Conservation (phyloP, 2,113 vertebrate species). For the Callopanchax toddi region DNA sequence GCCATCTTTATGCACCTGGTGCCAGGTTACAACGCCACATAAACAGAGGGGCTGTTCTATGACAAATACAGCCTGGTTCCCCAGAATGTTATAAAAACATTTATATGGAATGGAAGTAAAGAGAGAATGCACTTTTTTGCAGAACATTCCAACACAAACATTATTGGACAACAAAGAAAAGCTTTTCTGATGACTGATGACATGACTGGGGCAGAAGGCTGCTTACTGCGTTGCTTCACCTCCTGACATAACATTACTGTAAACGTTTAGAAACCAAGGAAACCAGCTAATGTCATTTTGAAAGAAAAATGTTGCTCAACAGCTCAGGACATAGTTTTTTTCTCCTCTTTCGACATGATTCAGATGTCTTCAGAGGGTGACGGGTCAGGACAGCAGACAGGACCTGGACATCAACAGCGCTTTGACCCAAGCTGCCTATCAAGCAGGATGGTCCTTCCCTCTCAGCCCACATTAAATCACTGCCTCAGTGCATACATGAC, state of each 20-base stretch:
- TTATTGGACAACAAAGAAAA: no score
- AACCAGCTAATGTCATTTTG: background rate
- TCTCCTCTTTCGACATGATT: background rate
- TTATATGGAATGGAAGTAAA: no score
- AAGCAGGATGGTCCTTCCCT: no score
- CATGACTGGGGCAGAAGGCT: background rate
- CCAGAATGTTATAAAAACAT: no score
- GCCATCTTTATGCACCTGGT: constrained; percentile 49
- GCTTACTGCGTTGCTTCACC: background rate
- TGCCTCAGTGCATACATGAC: no score
- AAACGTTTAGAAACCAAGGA: background rate
- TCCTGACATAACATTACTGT: background rate
- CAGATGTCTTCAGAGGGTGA: background rate
- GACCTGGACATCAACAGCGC: background rate
- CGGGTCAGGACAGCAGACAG: background rate
- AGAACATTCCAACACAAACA: background rate
- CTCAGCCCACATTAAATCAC: no score
- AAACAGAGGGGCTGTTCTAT: constrained; percentile 46
- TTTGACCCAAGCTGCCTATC: no score
- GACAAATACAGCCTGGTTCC: constrained; percentile 22
- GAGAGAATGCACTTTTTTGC: background rate
- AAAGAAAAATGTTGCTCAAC: background rate
- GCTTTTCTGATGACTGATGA: no score
- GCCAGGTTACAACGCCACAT: constrained; percentile 55
- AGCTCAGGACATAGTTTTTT: background rate